Base-by-base conservation (phyloP, 2,113 vertebrate species). In the Rhinichthys klamathensis region DNA sequence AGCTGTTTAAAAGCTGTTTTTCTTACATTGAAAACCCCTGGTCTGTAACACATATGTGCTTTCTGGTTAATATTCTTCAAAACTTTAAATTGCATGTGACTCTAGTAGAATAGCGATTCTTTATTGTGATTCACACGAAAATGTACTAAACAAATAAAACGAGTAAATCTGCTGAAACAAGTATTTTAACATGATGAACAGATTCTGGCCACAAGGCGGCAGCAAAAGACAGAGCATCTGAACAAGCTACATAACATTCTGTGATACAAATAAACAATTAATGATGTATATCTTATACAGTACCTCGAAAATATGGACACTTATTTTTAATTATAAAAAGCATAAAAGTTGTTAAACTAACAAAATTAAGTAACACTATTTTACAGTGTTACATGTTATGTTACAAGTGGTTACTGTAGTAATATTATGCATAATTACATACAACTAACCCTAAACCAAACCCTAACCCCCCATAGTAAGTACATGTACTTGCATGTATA, bases 131-230 rank as follows among this genome's bases (percentile, higher is more conserved):
- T 32, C 27, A 65, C 13, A 65, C 7, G 63, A 18, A 65, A 65
- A 65, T 65, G 27, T 65, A 32, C 30, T 67, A 67, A 32, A 8
- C 30, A 11, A 69, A 38, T 70, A 38, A 41, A 9, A 35, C 65
- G 18, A 4, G 6, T 67, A 18, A 67, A 69, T 69, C 16, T 11
- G 18, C 30, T 18, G 65, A 21, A 38, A 35, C 10, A 23, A 70
- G 21, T 5, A n/a, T 21, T 70, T 70, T 6, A 6, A 41, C 4
- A 70, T 41, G 18, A 41, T 69, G 32, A 65, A 70, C 6, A 13
- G 3, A 44, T 9, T 35, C 2, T 0, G 0, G 4, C 91, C 95
- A 95, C 88, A 73, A 92, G 94, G 91, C 90, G 94, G 94, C 89
- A 82, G 83, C 85, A 92, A 0, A 90, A 78, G 25, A 90, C 81